These are phyloP conservation scores for Eustalomyia histrio DNA, from an alignment of 2,888 invertebrate species.

Conservation along the genomic window DNA sequence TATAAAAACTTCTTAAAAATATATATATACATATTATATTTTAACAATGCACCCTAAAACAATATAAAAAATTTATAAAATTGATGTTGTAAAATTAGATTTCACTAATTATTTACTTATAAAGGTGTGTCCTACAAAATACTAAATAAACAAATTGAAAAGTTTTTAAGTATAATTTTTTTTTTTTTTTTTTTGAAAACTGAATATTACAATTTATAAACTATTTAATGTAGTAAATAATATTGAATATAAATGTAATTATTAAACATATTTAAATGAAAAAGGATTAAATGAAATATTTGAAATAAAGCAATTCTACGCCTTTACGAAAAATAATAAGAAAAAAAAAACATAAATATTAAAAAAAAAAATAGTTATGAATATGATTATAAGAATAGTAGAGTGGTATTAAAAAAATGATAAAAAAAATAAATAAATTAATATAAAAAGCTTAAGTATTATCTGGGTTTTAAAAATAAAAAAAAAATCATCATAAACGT, in stretches of 20 bases:
- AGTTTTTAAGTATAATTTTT: conserved; percentile 52
- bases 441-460: neutral
- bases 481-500: neutral
- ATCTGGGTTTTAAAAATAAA: conserved; percentile 2
- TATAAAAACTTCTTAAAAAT: neutral
- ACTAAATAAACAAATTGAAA: conserved; percentile 54
- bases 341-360: conserved; percentile 14
- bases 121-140: conserved; percentile 45
- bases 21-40: neutral
- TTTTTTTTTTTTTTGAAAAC: neutral
- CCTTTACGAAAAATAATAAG: conserved; percentile 61
- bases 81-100: conserved; percentile 57
- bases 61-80: conserved; percentile 18
- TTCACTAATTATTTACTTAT: conserved; percentile 36
- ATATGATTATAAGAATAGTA: conserved; percentile 19
- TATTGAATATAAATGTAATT: conserved; percentile 12
- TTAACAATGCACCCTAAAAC: neutral
- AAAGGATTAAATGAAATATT: conserved; percentile 37
- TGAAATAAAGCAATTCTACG: conserved; percentile 70
- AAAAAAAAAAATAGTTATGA: conserved; percentile 28
- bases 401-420: neutral
- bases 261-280: neutral
- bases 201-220: conserved; percentile 13
- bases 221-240: conserved; percentile 30
- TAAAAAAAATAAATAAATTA: conserved; percentile 1